Evolutionary conservation across 1,140 invertebrate genomes (phyloP).

Genomic region (Drosophila paulistorum): DNA sequence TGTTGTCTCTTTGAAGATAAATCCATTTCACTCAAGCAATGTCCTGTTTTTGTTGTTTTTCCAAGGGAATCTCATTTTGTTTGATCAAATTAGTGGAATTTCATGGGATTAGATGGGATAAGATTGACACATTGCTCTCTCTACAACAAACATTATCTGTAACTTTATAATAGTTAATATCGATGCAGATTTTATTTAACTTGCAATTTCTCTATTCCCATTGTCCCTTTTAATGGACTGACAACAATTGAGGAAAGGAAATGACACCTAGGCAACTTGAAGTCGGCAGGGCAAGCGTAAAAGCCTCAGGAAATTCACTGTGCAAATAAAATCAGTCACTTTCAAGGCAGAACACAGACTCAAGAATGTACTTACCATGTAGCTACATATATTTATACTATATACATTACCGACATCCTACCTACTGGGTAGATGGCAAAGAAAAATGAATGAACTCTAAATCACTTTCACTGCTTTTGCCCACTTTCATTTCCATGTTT

Average conservation of each 20-base stretch:
- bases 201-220: neutral
- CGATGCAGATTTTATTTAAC: conserved; percentile 13
- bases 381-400: conserved; percentile 15
- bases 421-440: conserved; percentile 10
- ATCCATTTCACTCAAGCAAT: conserved; percentile 44
- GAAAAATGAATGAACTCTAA: conserved; percentile 11
- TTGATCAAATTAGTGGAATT: conserved; percentile 76
- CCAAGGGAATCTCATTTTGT: conserved; percentile 66
- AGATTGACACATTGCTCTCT: neutral
- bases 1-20: conserved; percentile 44
- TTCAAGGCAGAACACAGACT: conserved; percentile 23
- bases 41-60: conserved; percentile 21
- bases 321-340: conserved; percentile 45
- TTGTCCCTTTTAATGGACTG: neutral
- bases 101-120: conserved; percentile 14
- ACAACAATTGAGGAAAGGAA: conserved; percentile 18
- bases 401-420: too few species aligned
- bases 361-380: conserved; percentile 4
- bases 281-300: conserved; percentile 9
- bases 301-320: conserved; percentile 33
- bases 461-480: neutral
- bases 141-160: too few species aligned
- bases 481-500: conserved; percentile 23
- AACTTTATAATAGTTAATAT: neutral
- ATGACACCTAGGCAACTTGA: neutral